Conservation (phyloP, 2,888 invertebrate genomes). For the Cistogaster globosa region DNA sequence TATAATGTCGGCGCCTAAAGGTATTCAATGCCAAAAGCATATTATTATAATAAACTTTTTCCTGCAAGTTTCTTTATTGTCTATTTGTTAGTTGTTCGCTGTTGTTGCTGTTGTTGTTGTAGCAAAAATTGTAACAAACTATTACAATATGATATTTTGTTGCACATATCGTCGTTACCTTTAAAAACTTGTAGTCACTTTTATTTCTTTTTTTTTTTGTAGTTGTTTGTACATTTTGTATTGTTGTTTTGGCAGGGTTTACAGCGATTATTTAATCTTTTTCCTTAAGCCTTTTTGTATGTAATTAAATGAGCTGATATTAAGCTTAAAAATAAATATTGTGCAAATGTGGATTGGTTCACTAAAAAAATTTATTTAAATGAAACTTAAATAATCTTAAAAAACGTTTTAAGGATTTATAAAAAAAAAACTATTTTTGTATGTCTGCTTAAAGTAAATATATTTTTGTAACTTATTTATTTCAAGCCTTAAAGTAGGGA, state of each 20-base stretch:
- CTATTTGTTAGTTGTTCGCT: constrained; percentile 3
- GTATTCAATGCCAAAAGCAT: constrained; percentile 70
- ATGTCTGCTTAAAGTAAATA: neutral
- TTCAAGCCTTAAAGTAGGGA: constrained; percentile 36
- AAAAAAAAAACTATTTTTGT: neutral
- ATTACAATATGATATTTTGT: constrained; percentile 13
- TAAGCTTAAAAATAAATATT: constrained; percentile 31
- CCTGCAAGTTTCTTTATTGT: neutral
- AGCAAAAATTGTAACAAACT: constrained; percentile 40
- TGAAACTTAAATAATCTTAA: neutral
- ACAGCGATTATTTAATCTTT: neutral
- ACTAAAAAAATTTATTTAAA: neutral
- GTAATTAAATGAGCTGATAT: constrained; percentile 57
- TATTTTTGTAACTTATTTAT: neutral
- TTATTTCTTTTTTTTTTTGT: neutral
- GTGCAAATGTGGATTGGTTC: neutral
- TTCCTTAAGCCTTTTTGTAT: neutral
- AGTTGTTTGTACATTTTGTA: neutral
- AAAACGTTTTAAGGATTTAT: neutral
- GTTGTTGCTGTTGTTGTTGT: constrained; percentile 3
- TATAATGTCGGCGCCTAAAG: constrained; percentile 69
- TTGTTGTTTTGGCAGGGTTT: constrained; percentile 11
- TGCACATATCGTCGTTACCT: neutral
- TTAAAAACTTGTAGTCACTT: neutral
- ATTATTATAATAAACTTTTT: constrained; percentile 55